Evolutionary conservation across 2,888 invertebrate genomes (phyloP), one percentile per base, ranked within the genome.

Genomic region (Sinelater perroti): DNA sequence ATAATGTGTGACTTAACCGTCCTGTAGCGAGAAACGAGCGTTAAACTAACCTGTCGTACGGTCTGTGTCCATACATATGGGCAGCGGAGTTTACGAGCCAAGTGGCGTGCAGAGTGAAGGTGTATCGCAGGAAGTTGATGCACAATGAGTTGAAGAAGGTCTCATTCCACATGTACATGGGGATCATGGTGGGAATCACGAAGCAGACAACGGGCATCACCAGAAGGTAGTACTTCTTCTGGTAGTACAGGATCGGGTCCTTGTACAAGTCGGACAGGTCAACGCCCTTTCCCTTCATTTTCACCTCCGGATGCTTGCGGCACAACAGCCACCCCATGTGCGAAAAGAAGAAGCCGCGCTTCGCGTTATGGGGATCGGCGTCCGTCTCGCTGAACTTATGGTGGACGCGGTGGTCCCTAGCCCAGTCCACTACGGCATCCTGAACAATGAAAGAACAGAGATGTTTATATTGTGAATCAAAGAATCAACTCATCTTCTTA

Each of bases 241-340:
- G 97, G 82, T 93, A 94, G 66, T 80, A 80, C n/a, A 95, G 82
- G 31, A 97, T 84, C 5, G 89, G 90, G 77, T 97, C 96, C 7
- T 82, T 80, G 59, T 85, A 84, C 58, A 97, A 81, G 78, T 97
- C 97, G 44, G 87, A 89, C 63, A 95, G 71, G 73, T 96, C 95
- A 17, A 97, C 84, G 36, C 87, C 85, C 67, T 91, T 89, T 71
- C 96, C 96, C 77, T 95, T 95, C 61, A 80, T 83, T 74, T 86
- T 91, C 28, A 97, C 91, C 63, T 93, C 91, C 0, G 93, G 93
- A 75, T 97, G 97, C 76, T 97, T 97, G 68, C 88, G 86, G 70
- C 90, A 89, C 52, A 97, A 79, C 60, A 97, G 82, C 97, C 97
- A 97, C 56, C 97, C 97, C 68, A 97, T 85, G 78, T 97, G 97